Base-by-base conservation (phyloP, 2,888 invertebrate species). In the Campoletis raptor region DNA sequence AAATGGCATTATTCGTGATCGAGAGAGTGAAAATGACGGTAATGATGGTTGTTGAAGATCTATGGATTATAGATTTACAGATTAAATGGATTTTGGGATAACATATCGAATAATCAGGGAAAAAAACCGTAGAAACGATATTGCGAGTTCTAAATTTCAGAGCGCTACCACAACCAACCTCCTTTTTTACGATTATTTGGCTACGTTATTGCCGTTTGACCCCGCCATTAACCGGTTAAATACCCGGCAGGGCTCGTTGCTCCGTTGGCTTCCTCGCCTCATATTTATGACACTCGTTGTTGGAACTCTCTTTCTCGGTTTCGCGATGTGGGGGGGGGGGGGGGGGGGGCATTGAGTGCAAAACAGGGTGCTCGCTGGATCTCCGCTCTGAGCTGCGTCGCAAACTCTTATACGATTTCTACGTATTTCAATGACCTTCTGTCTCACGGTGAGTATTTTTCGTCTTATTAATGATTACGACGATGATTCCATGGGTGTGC, bases 201-300 rank as follows among this genome's bases (percentile, higher is more conserved):
- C 89, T 88, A 92, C 89, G 90, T 93, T 92, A 92, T 92, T 90
- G 91, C 91, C 92, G 90, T 92, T 92, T 92, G 92, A 93, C 93
- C 92, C 88, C 69, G 89, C 89, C 90, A 92, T 92, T 91, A 92
- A 92, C 87, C 92, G 90, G 91, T 92, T 91, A 91, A 93, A 92
- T 91, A 90, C 84, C 91, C 89, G 77, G 69, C 83, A 78, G 70
- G 83, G 69, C 21, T 66, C 81, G 36, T 57, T 64, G 45, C 45
- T 70, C 61, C 66, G 70, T 45, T 76, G 69, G 82, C 76, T 82
- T 82, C 82, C 76, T 81, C 86, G 85, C 74, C 85, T 86, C 86
- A 85, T 88, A 85, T 88, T 87, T 88, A 87, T 74, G 88, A 87
- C 84, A 80, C 77, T 72, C 85, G 76, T 83, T 77, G 86, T 66